Percentiles rank a stretch among this genome's conserved stretches.
Conservation (phyloP, 2,797 vertebrate genomes). For the Scarus forsteni region DNA sequence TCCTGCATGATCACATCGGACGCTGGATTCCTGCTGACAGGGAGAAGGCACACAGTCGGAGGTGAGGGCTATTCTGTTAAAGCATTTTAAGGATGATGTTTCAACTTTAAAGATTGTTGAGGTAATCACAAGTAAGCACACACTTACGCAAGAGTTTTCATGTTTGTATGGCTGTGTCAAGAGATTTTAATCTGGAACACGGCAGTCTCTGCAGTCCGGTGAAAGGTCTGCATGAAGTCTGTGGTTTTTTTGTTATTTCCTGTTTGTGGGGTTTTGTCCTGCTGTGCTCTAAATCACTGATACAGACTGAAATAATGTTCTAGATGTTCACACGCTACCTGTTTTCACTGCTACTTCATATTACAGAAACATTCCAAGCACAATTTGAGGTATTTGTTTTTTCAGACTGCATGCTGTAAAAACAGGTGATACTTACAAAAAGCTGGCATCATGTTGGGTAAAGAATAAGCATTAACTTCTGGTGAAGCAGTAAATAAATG, state of each 20-base stretch:
- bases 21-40: background rate
- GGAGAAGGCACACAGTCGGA: slow-evolving; percentile 10
- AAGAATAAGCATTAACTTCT: too few relatives aligned
- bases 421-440: too few relatives aligned
- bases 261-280: background rate
- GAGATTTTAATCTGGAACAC: background rate
- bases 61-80: slow-evolving; percentile 34
- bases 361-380: too few relatives aligned
- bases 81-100: background rate
- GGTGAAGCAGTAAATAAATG: too few relatives aligned
- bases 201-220: too few relatives aligned
- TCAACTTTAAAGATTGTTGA: background rate
- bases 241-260: background rate
- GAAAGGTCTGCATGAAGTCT: background rate
- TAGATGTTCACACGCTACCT: too few relatives aligned
- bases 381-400: too few relatives aligned
- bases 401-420: too few relatives aligned
- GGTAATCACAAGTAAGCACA: background rate
- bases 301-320: too few relatives aligned
- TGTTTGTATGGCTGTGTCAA: background rate
- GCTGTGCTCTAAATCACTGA: background rate
- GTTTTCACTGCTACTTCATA: too few relatives aligned
- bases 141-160: background rate
- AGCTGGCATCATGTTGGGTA: too few relatives aligned
- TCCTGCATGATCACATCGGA: background rate